These are phyloP conservation scores for Karalla daura DNA, from an alignment of 2,797 vertebrate species.

Conservation along the genomic window DNA sequence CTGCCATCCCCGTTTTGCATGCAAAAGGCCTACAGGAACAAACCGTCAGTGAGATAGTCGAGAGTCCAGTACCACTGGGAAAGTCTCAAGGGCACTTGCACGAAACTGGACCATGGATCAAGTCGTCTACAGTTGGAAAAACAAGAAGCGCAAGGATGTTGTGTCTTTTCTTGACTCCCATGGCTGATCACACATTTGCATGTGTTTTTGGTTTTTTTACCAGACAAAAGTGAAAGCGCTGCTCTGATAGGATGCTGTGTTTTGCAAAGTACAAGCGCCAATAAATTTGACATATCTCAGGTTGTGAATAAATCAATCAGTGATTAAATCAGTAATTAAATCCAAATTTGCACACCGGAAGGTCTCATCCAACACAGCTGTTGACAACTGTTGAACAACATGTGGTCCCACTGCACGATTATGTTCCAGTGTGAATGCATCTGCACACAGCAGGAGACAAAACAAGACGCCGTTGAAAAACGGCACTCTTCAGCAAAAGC, in stretches of 20 bases:
- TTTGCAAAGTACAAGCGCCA: too few relatives aligned
- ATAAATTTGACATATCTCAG: too few relatives aligned
- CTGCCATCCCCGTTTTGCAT: slow-evolving; percentile 24
- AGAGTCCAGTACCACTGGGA: too few relatives aligned
- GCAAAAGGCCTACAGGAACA: slow-evolving; percentile 16
- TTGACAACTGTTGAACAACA: too few relatives aligned
- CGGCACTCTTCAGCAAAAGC: not conserved
- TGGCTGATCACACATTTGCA: not conserved
- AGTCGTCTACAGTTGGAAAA: slow-evolving; percentile 23
- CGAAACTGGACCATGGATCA: slow-evolving; percentile 54
- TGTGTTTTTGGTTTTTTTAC: too few relatives aligned
- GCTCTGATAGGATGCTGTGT: not conserved
- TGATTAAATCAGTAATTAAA: too few relatives aligned
- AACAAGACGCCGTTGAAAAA: too few relatives aligned
- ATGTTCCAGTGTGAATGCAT: not conserved
- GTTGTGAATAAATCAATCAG: too few relatives aligned
- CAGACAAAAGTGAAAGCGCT: not conserved
- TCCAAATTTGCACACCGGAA: too few relatives aligned
- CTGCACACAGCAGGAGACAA: too few relatives aligned
- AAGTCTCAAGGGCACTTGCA: not conserved
- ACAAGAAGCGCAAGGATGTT: not conserved
- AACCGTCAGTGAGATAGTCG: slow-evolving; percentile 44
- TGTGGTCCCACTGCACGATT: not conserved
- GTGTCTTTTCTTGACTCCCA: not conserved
- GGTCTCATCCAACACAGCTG: too few relatives aligned